Conservation (phyloP, 2,113 vertebrate species). For the Lophius piscatorius region DNA sequence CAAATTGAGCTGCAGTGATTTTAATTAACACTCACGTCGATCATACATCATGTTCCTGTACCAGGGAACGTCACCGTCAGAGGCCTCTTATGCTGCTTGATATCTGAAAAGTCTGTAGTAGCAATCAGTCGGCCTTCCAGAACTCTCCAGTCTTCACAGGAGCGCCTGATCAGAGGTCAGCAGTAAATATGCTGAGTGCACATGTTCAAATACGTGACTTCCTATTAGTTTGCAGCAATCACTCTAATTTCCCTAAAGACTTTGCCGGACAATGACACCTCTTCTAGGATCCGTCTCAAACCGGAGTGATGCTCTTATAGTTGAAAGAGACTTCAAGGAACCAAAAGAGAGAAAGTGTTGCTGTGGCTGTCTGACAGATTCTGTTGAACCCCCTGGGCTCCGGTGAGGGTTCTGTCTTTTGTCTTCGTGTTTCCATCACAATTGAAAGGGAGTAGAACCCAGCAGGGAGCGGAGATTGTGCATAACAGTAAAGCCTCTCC, state of each 20-base stretch:
- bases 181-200: constrained; percentile 1
- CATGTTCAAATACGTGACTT: neutral
- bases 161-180: neutral
- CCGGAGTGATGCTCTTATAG: neutral
- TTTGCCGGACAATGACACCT: neutral
- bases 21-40: too few species aligned
- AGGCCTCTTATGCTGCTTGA: neutral
- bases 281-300: neutral
- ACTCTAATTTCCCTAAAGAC: constrained; percentile 20
- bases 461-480: constrained; percentile 12
- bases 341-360: neutral
- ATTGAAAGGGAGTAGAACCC: constrained; percentile 8
- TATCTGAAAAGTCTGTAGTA: neutral
- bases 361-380: neutral
- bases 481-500: constrained; percentile 5
- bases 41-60: neutral
- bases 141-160: neutral
- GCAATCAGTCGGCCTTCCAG: neutral
- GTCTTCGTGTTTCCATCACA: constrained; percentile 11
- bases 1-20: neutral
- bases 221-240: constrained; percentile 20
- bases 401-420: neutral
- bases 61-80: neutral
- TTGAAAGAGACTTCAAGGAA: neutral
- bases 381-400: too few species aligned